Percentiles rank a stretch among this genome's conserved stretches.
Conservation (phyloP, 2,113 vertebrate genomes). For the Thymallus thymallus region DNA sequence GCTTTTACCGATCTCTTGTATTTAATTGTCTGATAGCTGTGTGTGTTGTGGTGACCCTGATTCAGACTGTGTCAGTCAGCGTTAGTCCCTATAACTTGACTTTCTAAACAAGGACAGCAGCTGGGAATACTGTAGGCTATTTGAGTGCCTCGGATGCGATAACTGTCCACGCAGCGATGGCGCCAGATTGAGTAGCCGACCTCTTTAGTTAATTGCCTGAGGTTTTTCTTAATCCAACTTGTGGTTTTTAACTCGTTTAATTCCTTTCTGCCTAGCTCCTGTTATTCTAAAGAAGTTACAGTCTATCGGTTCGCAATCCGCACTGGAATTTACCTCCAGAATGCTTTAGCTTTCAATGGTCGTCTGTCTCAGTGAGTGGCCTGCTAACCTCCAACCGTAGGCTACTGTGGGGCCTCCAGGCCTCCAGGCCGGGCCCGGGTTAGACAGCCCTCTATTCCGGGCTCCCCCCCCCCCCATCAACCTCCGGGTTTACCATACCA, state of each 20-base stretch:
- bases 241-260: slow-evolving; percentile 11
- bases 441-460: slow-evolving; percentile 14
- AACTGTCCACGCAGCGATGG: neutral
- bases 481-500: slow-evolving; percentile 18
- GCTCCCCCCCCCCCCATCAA: slow-evolving; percentile 48
- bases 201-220: slow-evolving; percentile 18
- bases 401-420: slow-evolving; percentile 30
- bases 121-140: neutral
- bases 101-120: slow-evolving; percentile 16
- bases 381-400: neutral
- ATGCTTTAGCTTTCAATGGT: slow-evolving; percentile 28
- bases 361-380: slow-evolving; percentile 12
- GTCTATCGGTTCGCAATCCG: slow-evolving; percentile 66
- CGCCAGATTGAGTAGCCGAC: neutral
- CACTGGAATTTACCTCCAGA: slow-evolving; percentile 64
- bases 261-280: slow-evolving; percentile 38
- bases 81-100: slow-evolving; percentile 35
- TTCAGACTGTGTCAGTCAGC: slow-evolving; percentile 40
- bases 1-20: slow-evolving; percentile 41
- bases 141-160: neutral
- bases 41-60: slow-evolving; percentile 52
- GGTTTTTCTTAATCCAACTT: slow-evolving; percentile 18
- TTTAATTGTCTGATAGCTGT: slow-evolving; percentile 59
- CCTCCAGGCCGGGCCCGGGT: neutral
- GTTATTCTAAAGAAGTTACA: slow-evolving; percentile 65